These are phyloP conservation scores for Microplitis deprimator DNA, from an alignment of 2,888 invertebrate genomes.

Conservation along the genomic window DNA sequence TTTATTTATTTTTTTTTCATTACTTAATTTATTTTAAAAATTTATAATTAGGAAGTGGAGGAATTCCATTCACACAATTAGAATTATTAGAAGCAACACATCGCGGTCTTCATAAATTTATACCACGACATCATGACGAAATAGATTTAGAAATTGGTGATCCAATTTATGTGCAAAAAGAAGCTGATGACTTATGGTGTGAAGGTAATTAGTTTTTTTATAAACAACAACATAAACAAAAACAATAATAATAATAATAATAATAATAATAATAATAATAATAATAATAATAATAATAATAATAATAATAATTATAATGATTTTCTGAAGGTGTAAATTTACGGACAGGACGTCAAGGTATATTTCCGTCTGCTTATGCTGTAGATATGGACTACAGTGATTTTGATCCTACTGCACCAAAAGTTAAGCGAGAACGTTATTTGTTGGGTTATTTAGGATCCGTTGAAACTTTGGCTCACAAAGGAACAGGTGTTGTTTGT, in stretches of 20 bases:
- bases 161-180: conserved; percentile 95
- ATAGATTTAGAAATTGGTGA: conserved; percentile 98
- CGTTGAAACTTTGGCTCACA: conserved; percentile 95
- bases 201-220: conserved; percentile 79
- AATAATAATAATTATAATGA: conserved; percentile 5
- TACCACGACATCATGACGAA: conserved; percentile 95
- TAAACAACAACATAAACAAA: no score
- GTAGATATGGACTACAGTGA: conserved; percentile 98
- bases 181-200: conserved; percentile 97
- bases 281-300: conserved; percentile 10
- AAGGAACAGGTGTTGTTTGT: conserved; percentile 96
- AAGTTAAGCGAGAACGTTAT: conserved; percentile 89
- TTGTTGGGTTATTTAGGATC: conserved; percentile 95
- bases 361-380: conserved; percentile 97
- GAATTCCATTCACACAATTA: conserved; percentile 85
- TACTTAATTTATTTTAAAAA: no score
- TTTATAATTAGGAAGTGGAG: conserved; percentile 74
- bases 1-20: conserved; percentile 23
- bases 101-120: conserved; percentile 94
- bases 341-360: conserved; percentile 92
- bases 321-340: conserved; percentile 86
- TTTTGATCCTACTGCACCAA: conserved; percentile 89
- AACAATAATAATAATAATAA: conserved; percentile 2
- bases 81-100: conserved; percentile 95
- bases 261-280: background rate